A percentile compares a stretch with the other conserved stretches of the same genome.
These are phyloP conservation scores for Ctenochaetus hawaiiensis DNA, from an alignment of 2,797 vertebrate genomes.

Conservation along the genomic window DNA sequence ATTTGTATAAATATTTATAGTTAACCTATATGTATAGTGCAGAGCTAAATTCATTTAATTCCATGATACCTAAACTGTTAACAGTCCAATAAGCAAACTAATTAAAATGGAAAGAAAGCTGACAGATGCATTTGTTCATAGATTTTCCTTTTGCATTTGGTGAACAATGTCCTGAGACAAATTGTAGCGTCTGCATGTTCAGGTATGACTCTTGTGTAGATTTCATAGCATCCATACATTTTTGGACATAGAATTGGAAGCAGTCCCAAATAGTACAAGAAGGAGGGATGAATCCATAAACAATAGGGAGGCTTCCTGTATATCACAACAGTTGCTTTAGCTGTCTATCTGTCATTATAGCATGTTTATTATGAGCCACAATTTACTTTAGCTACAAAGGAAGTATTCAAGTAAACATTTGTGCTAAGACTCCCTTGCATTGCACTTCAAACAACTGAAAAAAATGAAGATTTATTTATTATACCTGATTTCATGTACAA, in stretches of 20 bases:
- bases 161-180: too few species aligned
- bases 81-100: too few species aligned
- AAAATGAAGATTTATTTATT: not conserved
- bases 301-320: not conserved
- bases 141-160: too few species aligned
- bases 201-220: too few species aligned
- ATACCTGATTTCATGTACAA: not conserved
- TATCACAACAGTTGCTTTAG: not conserved
- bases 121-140: too few species aligned
- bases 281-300: not conserved
- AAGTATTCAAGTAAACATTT: not conserved
- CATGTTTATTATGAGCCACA: not conserved
- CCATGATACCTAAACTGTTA: too few species aligned
- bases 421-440: not conserved
- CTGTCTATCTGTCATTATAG: not conserved
- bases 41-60: too few species aligned
- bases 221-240: too few species aligned
- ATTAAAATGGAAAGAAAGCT: too few species aligned
- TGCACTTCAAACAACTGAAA: not conserved
- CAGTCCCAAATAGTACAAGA: not conserved
- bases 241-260: too few species aligned
- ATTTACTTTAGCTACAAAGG: not conserved
- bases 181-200: too few species aligned
- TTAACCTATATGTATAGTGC: not conserved
- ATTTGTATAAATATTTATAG: not conserved